Percentiles rank a stretch among this genome's conserved stretches.
Evolutionary conservation across 1,140 invertebrate species (phyloP).

Genomic region (Drosophila pseudoobscura): DNA sequence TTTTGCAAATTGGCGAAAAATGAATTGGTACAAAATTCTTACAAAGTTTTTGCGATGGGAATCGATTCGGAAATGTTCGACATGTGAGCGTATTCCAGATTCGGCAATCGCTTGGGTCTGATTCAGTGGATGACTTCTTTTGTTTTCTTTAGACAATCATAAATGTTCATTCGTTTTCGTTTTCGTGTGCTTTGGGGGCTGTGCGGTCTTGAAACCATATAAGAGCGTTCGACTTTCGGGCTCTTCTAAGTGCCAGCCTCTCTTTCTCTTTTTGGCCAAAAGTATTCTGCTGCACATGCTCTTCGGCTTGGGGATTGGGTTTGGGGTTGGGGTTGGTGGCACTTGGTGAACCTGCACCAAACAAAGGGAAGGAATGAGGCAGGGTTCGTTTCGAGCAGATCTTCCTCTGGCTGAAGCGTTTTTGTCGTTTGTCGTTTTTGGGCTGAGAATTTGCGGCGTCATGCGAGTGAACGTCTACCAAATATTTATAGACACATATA

Average conservation of each 20-base stretch:
- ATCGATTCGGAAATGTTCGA: too few relatives aligned
- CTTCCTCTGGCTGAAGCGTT: conserved; percentile 11
- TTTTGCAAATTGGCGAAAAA: too few relatives aligned
- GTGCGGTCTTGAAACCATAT: conserved; percentile 74
- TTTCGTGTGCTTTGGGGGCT: conserved; percentile 28
- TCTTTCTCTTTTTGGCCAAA: too few relatives aligned
- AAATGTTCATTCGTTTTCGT: conserved; percentile 50
- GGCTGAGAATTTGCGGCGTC: conserved; percentile 18
- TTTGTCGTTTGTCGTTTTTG: conserved; percentile 1
- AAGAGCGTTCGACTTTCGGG: conserved; percentile 38
- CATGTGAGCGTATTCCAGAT: conserved; percentile 29
- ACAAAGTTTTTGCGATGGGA: too few relatives aligned
- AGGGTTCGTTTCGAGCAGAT: conserved; percentile 16
- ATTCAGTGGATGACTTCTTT: conserved; percentile 38
- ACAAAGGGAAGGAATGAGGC: too few relatives aligned
- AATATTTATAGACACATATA: conserved; percentile 43
- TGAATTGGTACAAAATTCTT: too few relatives aligned
- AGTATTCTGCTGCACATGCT: background rate
- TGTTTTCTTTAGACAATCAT: conserved; percentile 55
- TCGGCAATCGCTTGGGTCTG: background rate
- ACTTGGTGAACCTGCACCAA: background rate
- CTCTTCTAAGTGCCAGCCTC: too few relatives aligned
- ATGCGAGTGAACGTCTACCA: conserved; percentile 11
- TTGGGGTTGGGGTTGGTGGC: background rate
- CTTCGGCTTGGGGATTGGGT: conserved; percentile 1